Base-by-base conservation (phyloP, 2,797 vertebrate species). In the Hypotaenidia okinawae region DNA sequence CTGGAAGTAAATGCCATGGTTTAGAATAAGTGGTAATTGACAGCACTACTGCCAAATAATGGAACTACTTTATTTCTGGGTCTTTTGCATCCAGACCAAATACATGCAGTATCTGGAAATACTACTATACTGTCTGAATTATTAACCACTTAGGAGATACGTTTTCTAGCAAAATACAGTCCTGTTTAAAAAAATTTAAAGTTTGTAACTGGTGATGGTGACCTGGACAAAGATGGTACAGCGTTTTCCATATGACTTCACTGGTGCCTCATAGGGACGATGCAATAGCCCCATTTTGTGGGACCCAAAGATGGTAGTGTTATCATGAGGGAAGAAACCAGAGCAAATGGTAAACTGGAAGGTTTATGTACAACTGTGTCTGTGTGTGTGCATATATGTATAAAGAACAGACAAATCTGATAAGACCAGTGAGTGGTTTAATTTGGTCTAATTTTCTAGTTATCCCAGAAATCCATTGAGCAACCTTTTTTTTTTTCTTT, bases 391-490 rank as follows among this genome's bases (percentile, higher is more conserved):
- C 61, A 23, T 72, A 16, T 33, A 37, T 24, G 1, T 62, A 37
- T 51, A 77, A 85, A 51, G 16, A 28, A 27, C 47, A 89, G 32
- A 59, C 9, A 74, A 45, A 35, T 28, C 27, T 64, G 55, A 7
- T 87, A 79, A 79, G 30, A 91, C 18, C 2, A 70, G 16, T 43
- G 4, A 89, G 17, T 55, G 23, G 22, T 72, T 91, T 95, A 52
- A 84, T 81, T 75, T 84, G 41, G 23, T 76, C 21, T 79, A 47
- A 54, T 86, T 93, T 91, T 78, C 83, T 91, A 79, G 70, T 91
- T 90, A 82, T 72, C 39, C 14, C 57, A 84, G 76, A 91, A 96
- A 95, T 67, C 21, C 11, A 63, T 16, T 89, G 25, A 84, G 49
- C 9, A 43, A 21, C 11, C 3, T 45, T 87, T 52, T 28, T 52